Evolutionary conservation across 2,888 invertebrate genomes (phyloP).

Genomic region (Phrixothrix hirtus): DNA sequence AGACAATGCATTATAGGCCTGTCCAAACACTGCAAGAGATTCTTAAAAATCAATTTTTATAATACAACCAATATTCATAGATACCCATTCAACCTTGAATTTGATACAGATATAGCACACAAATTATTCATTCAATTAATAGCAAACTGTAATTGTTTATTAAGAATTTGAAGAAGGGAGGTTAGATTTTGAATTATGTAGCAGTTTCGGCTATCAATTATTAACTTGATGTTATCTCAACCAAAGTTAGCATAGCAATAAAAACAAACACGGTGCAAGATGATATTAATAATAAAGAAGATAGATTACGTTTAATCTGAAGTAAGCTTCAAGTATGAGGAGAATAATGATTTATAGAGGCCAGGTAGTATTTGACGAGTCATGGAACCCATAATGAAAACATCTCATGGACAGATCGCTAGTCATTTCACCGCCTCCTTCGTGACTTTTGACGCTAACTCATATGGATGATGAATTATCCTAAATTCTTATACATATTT

Average conservation of each 20-base stretch:
- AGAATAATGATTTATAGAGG: conserved; percentile 49
- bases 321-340: conserved; percentile 21
- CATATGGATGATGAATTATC: conserved; percentile 54
- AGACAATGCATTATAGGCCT: conserved; percentile 49
- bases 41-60: conserved; percentile 50
- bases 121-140: too few relatives aligned
- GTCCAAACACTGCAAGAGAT: conserved; percentile 48
- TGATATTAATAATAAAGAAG: conserved; percentile 42
- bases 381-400: conserved; percentile 58
- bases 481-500: conserved; percentile 38
- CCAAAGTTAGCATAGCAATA: conserved; percentile 14
- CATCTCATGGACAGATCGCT: conserved; percentile 58
- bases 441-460: conserved; percentile 58
- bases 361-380: conserved; percentile 53
- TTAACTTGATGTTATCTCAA: conserved; percentile 14
- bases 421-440: conserved; percentile 58
- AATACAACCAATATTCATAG: too few relatives aligned
- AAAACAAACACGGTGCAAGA: conserved; percentile 25
- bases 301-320: conserved; percentile 38
- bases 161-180: too few relatives aligned
- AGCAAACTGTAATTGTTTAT: too few relatives aligned
- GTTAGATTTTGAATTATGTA: too few relatives aligned
- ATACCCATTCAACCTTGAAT: too few relatives aligned
- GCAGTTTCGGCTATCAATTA: too few relatives aligned
- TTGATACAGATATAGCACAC: too few relatives aligned